A percentile compares a stretch with the other conserved stretches of the same genome.
phyloP scores from a whole-genome alignment of 2,113 vertebrate species.

The Cygnus buccinator region DNA sequence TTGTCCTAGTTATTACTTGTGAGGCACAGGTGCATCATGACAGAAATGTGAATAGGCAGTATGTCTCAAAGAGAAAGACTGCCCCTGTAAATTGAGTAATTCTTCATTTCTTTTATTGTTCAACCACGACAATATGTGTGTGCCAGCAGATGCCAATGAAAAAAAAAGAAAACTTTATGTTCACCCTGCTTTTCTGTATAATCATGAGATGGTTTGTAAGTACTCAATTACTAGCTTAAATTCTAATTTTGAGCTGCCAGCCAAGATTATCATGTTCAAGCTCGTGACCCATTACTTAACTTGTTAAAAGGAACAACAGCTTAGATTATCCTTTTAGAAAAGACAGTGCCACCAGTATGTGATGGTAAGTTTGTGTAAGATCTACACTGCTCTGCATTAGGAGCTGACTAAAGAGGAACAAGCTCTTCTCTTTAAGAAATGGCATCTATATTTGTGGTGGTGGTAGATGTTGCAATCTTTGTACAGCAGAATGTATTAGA shows the following conservation, averaged over 20 bases:
- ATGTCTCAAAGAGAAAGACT: background rate
- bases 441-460: constrained; percentile 9
- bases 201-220: background rate
- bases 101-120: background rate
- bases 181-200: background rate
- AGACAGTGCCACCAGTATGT: background rate
- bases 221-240: background rate
- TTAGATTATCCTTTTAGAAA: constrained; percentile 4
- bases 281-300: background rate
- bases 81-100: background rate
- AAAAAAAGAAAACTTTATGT: background rate
- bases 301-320: background rate
- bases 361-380: background rate
- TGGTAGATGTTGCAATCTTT: constrained; percentile 36
- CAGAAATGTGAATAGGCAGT: background rate
- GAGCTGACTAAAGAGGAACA: background rate
- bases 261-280: background rate
- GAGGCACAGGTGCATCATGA: background rate
- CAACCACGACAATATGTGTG: background rate
- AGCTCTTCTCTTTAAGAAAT: constrained; percentile 7
- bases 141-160: background rate
- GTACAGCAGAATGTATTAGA: constrained; percentile 45
- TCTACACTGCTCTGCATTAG: background rate
- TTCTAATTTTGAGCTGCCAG: background rate
- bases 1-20: background rate